A percentile compares a stretch with the other conserved stretches of the same genome.
Evolutionary conservation across 2,797 vertebrate genomes (phyloP).

Genomic region (Cephalopachus bancanus): DNA sequence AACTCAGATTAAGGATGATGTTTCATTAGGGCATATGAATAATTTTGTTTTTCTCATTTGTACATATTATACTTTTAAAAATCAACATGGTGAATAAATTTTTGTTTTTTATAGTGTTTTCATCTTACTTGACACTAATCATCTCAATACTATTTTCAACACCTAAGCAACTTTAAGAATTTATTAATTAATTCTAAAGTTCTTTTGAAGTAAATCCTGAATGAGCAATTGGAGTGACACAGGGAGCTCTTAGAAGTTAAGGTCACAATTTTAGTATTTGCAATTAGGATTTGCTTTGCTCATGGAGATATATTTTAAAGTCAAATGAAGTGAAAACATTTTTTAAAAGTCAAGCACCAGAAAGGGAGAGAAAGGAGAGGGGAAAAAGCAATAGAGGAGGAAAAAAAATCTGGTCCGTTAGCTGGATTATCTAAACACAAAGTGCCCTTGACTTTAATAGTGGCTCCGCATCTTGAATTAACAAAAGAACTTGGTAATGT

Average conservation of each 20-base stretch:
- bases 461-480: neutral
- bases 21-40: neutral
- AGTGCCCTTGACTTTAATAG: neutral
- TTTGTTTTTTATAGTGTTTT: neutral
- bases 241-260: neutral
- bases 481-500: neutral
- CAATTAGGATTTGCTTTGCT: neutral
- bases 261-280: neutral
- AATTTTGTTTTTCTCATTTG: neutral
- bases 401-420: neutral
- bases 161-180: neutral
- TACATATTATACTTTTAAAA: neutral
- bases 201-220: conserved; percentile 9
- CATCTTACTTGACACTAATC: neutral
- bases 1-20: neutral
- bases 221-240: neutral
- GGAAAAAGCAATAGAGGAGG: neutral
- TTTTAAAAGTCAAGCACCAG: neutral
- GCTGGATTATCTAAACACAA: neutral
- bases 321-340: neutral
- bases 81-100: neutral
- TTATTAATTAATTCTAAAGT: neutral
- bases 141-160: neutral
- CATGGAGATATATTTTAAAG: neutral
- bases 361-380: neutral